Conservation (phyloP, 2,113 vertebrate species). For the Otocyon megalotis region DNA sequence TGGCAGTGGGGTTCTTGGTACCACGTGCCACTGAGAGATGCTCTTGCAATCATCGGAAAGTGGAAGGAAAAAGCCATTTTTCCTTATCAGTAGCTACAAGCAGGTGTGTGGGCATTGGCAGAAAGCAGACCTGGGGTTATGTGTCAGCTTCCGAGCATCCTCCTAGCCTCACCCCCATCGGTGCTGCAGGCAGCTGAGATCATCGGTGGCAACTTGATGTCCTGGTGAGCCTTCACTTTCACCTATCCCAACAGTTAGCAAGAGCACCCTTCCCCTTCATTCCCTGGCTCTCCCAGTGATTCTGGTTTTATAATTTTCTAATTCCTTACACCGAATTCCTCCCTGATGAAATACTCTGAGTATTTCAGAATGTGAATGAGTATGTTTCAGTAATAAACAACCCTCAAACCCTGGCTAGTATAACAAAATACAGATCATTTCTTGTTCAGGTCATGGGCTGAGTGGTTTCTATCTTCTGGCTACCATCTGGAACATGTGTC, state of each 20-base stretch:
- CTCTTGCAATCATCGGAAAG: background rate
- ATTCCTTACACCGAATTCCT: background rate
- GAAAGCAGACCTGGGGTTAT: background rate
- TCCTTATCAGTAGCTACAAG: background rate
- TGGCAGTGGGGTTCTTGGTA: background rate
- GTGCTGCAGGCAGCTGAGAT: background rate
- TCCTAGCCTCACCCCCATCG: background rate
- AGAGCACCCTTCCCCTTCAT: background rate
- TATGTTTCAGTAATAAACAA: background rate
- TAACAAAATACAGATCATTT: background rate
- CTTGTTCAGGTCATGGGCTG: background rate
- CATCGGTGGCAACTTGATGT: background rate
- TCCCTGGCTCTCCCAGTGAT: background rate
- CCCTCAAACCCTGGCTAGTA: background rate
- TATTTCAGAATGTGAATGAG: background rate
- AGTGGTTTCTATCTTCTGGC: background rate
- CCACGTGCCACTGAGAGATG: background rate
- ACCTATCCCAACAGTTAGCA: background rate
- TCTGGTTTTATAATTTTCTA: background rate
- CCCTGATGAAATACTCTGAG: background rate
- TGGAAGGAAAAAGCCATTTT: background rate
- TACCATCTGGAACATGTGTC: background rate
- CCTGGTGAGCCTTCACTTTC: background rate
- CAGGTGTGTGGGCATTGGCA: background rate
- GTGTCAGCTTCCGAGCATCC: background rate